Percentiles rank a stretch among this genome's conserved stretches.
phyloP scores from a whole-genome alignment of 2,888 invertebrate genomes.

The Lutraria lutraria region DNA sequence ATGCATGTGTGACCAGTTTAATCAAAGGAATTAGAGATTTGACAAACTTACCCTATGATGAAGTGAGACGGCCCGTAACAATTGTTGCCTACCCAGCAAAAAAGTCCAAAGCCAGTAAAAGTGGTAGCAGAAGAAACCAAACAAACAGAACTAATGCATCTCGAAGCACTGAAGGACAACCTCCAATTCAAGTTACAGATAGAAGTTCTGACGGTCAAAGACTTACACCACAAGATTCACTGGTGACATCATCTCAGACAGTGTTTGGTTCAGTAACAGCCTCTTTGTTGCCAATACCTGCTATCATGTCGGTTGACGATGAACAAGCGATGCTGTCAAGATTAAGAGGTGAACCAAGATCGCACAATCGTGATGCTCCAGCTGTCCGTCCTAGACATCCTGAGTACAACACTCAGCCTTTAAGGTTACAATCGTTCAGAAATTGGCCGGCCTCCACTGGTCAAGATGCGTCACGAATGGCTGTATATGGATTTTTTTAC shows the following conservation, averaged over 20 bases:
- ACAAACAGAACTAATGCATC: neutral
- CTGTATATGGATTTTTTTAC: constrained; percentile 62
- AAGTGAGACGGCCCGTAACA: neutral
- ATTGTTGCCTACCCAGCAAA: constrained; percentile 17
- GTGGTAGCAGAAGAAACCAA: constrained; percentile 22
- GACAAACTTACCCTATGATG: neutral
- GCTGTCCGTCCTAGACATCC: constrained; percentile 50
- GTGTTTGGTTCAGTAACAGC: constrained; percentile 16
- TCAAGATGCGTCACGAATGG: constrained; percentile 57
- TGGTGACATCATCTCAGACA: constrained; percentile 41
- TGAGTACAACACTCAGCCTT: constrained; percentile 42
- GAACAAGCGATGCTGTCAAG: constrained; percentile 28
- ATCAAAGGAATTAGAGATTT: neutral
- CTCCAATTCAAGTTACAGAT: constrained; percentile 26
- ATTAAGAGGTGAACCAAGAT: neutral
- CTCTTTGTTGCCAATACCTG: neutral
- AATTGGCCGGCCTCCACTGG: constrained; percentile 54
- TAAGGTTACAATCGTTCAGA: constrained; percentile 43
- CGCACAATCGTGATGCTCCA: neutral
- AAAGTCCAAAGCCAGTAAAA: neutral
- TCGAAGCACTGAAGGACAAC: neutral
- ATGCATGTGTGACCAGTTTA: too few relatives aligned
- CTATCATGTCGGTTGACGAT: constrained; percentile 20
- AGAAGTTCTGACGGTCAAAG: neutral
- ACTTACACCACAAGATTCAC: constrained; percentile 34